Evolutionary conservation across 2,888 invertebrate genomes (phyloP).

Genomic region (Liposcelis brunnea): DNA sequence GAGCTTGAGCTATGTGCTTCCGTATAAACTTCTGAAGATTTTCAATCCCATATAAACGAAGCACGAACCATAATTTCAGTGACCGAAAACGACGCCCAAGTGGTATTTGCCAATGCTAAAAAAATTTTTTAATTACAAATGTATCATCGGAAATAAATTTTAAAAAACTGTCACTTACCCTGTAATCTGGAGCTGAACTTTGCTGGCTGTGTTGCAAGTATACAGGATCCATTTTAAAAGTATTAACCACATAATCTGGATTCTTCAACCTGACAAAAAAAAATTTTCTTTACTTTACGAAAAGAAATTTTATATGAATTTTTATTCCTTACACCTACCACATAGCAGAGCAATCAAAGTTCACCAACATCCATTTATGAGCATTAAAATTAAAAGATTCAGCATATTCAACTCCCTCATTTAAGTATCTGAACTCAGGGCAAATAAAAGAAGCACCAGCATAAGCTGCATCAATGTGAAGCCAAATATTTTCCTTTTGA

Average conservation of each 20-base stretch:
- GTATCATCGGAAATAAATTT: not conserved
- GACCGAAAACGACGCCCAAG: slow-evolving; percentile 83
- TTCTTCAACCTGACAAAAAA: slow-evolving; percentile 41
- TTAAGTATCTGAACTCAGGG: slow-evolving; percentile 81
- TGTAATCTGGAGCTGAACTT: slow-evolving; percentile 78
- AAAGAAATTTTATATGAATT: not conserved
- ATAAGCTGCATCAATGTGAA: slow-evolving; percentile 94
- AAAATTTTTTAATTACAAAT: slow-evolving; percentile 10
- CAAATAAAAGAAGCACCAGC: slow-evolving; percentile 86
- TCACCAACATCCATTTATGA: slow-evolving; percentile 98
- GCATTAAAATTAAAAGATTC: slow-evolving; percentile 98
- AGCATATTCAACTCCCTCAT: slow-evolving; percentile 75
- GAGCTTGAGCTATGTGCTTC: slow-evolving; percentile 69
- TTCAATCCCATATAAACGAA: slow-evolving; percentile 74
- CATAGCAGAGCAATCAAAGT: slow-evolving; percentile 97
- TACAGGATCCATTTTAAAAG: slow-evolving; percentile 93
- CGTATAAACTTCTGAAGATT: slow-evolving; percentile 76
- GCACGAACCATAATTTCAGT: slow-evolving; percentile 88
- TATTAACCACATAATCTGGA: slow-evolving; percentile 77
- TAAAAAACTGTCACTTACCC: slow-evolving; percentile 29
- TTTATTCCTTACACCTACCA: slow-evolving; percentile 42
- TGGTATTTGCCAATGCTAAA: slow-evolving; percentile 88
- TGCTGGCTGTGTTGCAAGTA: slow-evolving; percentile 91
- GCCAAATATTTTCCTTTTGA: slow-evolving; percentile 56
- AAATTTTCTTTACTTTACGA: not conserved